Percentiles rank a stretch among this genome's conserved stretches.
These are phyloP conservation scores for Cheilosia vernalis DNA, from an alignment of 2,888 invertebrate species.

Conservation along the genomic window DNA sequence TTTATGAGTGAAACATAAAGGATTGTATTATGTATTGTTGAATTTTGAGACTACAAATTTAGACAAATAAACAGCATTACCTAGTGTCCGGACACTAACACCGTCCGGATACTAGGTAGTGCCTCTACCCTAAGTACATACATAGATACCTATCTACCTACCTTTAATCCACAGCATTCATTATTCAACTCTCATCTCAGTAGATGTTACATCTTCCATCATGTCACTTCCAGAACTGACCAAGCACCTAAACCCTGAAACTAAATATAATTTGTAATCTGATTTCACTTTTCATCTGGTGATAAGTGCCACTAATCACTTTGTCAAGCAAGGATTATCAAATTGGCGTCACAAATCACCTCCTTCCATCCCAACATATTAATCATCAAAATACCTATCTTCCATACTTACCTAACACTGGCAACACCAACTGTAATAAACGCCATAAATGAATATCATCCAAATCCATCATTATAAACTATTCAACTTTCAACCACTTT, in stretches of 20 bases:
- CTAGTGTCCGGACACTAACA: no score
- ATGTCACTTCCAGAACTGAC: no score
- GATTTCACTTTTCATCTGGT: constrained; percentile 30
- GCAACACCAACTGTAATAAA: constrained; percentile 66
- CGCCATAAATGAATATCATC: constrained; percentile 71
- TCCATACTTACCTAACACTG: constrained; percentile 36
- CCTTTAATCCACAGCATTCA: no score
- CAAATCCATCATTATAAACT: constrained; percentile 74
- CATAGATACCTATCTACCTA: no score
- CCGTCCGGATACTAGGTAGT: no score
- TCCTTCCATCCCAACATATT: constrained; percentile 55
- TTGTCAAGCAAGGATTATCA: constrained; percentile 70
- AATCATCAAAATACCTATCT: constrained; percentile 53
- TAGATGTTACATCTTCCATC: no score
- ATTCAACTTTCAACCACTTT: constrained; percentile 75
- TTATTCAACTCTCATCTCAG: no score
- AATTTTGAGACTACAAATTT: no score
- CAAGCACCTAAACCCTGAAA: neutral
- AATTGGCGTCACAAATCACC: constrained; percentile 65
- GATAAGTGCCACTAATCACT: constrained; percentile 61
- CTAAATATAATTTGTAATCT: constrained; percentile 6
- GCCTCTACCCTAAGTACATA: no score
- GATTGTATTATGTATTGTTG: no score
- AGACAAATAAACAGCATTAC: no score
- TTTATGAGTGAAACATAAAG: no score